Percentiles rank a stretch among this genome's conserved stretches.
Evolutionary conservation across 1,140 invertebrate species (phyloP).

Genomic region (Brachionus rotundiformis): DNA sequence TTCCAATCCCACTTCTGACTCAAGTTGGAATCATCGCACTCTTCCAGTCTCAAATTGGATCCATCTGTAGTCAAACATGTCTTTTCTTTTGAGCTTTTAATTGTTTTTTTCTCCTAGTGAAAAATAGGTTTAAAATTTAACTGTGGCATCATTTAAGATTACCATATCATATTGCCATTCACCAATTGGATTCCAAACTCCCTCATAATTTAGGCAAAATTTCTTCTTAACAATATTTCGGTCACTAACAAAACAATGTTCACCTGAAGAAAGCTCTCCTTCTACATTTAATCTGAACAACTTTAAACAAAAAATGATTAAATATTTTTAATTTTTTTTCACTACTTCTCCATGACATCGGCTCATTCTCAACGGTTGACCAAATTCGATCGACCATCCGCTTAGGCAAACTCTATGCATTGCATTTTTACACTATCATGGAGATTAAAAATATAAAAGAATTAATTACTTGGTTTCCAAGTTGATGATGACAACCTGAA

Average conservation of each 20-base stretch:
- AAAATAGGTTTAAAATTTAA: neutral
- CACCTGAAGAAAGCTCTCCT: slow-evolving; percentile 52
- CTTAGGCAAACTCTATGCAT: slow-evolving; percentile 24
- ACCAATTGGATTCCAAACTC: slow-evolving; percentile 50
- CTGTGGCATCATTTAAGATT: neutral
- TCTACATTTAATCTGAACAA: slow-evolving; percentile 50
- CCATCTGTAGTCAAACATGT: slow-evolving; percentile 46
- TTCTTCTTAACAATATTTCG: slow-evolving; percentile 50
- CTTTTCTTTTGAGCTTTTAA: slow-evolving; percentile 42
- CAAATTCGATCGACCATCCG: slow-evolving; percentile 28
- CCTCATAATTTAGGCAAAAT: slow-evolving; percentile 51
- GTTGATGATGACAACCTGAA: slow-evolving; percentile 46
- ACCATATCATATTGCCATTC: slow-evolving; percentile 45
- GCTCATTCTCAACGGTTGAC: neutral
- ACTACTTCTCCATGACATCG: slow-evolving; percentile 29
- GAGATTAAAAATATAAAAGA: slow-evolving; percentile 2
- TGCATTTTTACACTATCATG: slow-evolving; percentile 37
- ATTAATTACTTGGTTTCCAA: slow-evolving; percentile 45
- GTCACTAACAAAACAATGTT: slow-evolving; percentile 52
- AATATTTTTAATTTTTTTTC: neutral
- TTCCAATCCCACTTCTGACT: slow-evolving; percentile 52
- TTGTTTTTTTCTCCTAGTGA: neutral
- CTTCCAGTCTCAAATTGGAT: neutral
- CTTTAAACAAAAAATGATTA: neutral
- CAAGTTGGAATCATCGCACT: slow-evolving; percentile 44